Conservation (phyloP, 2,797 vertebrate species). For the Champsocephalus esox region DNA sequence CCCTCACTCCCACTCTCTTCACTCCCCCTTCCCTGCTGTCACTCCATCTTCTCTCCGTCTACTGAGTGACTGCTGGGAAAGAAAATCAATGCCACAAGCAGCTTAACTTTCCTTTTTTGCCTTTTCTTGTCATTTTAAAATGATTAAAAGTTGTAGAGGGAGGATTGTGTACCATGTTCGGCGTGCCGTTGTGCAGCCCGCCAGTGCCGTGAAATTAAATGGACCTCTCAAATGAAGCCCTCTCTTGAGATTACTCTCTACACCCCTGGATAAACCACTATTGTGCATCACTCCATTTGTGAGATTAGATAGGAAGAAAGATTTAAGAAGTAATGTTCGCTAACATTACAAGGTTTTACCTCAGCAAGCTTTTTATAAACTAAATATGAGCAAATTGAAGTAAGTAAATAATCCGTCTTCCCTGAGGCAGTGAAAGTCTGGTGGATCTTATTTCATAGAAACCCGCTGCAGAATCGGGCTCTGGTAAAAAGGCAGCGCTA, state of each 20-base stretch:
- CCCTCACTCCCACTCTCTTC: constrained; percentile 82
- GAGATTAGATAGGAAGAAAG: constrained; percentile 78
- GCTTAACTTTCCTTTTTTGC: constrained; percentile 23
- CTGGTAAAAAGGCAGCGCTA: constrained; percentile 80
- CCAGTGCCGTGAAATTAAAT: constrained; percentile 55
- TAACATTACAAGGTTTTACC: constrained; percentile 85
- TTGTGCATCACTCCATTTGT: constrained; percentile 70
- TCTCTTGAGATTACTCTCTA: constrained; percentile 59
- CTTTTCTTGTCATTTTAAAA: constrained; percentile 52
- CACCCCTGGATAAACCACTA: constrained; percentile 54
- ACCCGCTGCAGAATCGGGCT: constrained; percentile 79
- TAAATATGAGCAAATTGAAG: constrained; percentile 86
- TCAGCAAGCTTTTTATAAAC: constrained; percentile 82
- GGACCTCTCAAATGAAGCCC: constrained; percentile 66
- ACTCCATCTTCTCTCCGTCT: constrained; percentile 80
- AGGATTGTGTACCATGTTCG: constrained; percentile 50
- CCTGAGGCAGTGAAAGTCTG: constrained; percentile 79
- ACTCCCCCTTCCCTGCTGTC: constrained; percentile 86
- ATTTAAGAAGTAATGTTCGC: constrained; percentile 78
- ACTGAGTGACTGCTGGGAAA: constrained; percentile 69
- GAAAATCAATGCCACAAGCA: constrained; percentile 61
- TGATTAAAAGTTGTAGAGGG: constrained; percentile 47
- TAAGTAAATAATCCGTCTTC: constrained; percentile 85
- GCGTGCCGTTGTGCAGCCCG: constrained; percentile 36
- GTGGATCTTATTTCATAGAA: constrained; percentile 83